A percentile compares a stretch with the other conserved stretches of the same genome.
Evolutionary conservation across 2,888 invertebrate genomes (phyloP).

Genomic region (Branchipolynoe longqiensis): DNA sequence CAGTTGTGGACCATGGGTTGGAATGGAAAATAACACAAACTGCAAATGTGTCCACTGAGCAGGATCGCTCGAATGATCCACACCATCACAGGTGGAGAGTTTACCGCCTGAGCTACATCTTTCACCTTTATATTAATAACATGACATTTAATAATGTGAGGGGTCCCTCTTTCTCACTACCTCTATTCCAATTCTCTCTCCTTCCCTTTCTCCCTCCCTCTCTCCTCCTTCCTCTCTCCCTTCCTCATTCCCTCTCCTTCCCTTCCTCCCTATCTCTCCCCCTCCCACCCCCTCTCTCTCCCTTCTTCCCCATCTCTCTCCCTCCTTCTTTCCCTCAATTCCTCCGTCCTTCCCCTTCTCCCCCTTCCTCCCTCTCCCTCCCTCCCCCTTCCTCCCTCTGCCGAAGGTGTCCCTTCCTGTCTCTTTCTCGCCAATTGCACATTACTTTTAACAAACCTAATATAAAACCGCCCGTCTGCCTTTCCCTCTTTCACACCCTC

Average conservation of each 20-base stretch:
- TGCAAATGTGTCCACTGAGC: too few relatives aligned
- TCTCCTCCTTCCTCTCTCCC: neutral
- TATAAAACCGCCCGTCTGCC: too few relatives aligned
- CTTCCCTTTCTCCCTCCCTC: neutral
- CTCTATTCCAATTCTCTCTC: neutral
- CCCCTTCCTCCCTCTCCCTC: neutral
- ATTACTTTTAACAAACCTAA: too few relatives aligned
- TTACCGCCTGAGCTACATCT: too few relatives aligned
- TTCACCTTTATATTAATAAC: neutral
- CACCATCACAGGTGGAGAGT: too few relatives aligned
- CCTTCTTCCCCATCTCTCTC: neutral
- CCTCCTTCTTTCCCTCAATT: neutral
- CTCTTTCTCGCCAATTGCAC: too few relatives aligned
- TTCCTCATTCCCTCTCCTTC: neutral
- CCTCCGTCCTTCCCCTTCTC: neutral
- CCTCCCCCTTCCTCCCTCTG: neutral
- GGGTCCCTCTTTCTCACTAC: neutral
- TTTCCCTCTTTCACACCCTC: too few relatives aligned
- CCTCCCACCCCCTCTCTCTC: neutral
- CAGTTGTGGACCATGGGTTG: too few relatives aligned
- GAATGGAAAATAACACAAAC: too few relatives aligned
- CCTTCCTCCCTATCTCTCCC: neutral
- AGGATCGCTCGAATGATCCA: too few relatives aligned
- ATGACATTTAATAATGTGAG: neutral
- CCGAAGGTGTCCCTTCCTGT: too few relatives aligned